A percentile compares a stretch with the other conserved stretches of the same genome.
Conservation (phyloP, 2,888 invertebrate genomes). For the Syritta pipiens region DNA sequence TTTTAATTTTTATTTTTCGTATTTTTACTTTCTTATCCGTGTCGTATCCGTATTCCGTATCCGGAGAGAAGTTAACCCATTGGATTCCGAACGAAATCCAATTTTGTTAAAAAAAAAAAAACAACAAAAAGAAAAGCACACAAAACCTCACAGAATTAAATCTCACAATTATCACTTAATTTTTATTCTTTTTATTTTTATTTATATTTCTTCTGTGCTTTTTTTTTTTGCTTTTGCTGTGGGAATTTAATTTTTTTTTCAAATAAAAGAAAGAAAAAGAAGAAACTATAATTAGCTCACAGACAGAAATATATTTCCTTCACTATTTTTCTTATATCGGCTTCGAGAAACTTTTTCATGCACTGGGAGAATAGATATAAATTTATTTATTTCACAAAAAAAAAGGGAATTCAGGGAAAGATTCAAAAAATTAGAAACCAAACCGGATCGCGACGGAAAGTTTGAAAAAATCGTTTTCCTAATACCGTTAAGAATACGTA, state of each 20-base stretch:
- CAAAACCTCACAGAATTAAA: conserved; percentile 18
- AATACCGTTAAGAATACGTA: conserved; percentile 44
- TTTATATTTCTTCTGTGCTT: conserved; percentile 50
- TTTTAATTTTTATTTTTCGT: not conserved
- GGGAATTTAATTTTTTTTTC: conserved; percentile 40
- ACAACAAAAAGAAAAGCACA: too few relatives aligned
- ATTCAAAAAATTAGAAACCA: conserved; percentile 47
- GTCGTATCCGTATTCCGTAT: conserved; percentile 61
- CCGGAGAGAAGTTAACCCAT: conserved; percentile 55
- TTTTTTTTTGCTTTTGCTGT: too few relatives aligned
- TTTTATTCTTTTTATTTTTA: conserved; percentile 29
- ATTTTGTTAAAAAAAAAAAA: conserved; percentile 19
- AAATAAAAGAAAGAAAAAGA: conserved; percentile 33
- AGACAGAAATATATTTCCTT: conserved; percentile 59
- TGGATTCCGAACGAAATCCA: conserved; percentile 46
- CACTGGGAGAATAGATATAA: conserved; percentile 36
- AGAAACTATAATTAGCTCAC: conserved; percentile 66
- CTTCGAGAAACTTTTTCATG: conserved; percentile 40
- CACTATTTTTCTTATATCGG: conserved; percentile 50
- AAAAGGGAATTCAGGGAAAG: conserved; percentile 1
- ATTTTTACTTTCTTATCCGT: conserved; percentile 20
- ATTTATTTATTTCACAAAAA: not conserved
- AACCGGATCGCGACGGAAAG: conserved; percentile 35
- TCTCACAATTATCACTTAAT: conserved; percentile 47
- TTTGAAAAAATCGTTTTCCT: conserved; percentile 10